Evolutionary conservation across 2,797 vertebrate genomes (phyloP).

Genomic region (Thunnus albacares): DNA sequence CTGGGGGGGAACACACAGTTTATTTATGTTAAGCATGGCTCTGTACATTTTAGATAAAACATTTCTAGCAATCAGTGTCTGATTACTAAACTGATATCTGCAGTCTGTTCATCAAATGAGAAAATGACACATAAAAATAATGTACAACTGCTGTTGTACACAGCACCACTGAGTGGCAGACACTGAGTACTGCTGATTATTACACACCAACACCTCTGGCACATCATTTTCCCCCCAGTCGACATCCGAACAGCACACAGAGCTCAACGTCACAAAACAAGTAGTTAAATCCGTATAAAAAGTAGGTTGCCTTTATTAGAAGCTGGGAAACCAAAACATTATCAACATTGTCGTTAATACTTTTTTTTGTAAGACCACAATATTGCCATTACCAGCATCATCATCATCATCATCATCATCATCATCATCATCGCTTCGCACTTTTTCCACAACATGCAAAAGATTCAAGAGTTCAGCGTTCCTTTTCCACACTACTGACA

Average conservation of each 20-base stretch:
- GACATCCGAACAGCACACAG: conserved; percentile 30
- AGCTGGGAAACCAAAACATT: conserved; percentile 86
- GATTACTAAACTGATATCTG: not conserved
- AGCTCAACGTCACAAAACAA: conserved; percentile 79
- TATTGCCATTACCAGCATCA: conserved; percentile 76
- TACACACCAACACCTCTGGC: not conserved
- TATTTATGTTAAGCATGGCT: too few relatives aligned
- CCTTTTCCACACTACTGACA: conserved; percentile 72
- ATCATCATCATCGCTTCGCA: conserved; percentile 62
- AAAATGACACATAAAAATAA: not conserved
- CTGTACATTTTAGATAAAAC: too few relatives aligned
- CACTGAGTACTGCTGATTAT: not conserved
- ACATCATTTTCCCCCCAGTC: not conserved
- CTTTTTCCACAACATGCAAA: conserved; percentile 84
- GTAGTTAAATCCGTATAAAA: conserved; percentile 84
- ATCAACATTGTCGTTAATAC: conserved; percentile 81
- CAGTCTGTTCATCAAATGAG: not conserved
- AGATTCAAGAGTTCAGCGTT: conserved; percentile 77
- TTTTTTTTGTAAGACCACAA: conserved; percentile 77
- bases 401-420: conserved; percentile 54
- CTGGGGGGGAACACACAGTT: too few relatives aligned
- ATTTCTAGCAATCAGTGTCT: too few relatives aligned
- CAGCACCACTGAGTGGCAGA: conserved; percentile 47
- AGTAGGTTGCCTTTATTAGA: conserved; percentile 87
- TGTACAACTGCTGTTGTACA: conserved; percentile 8